These are phyloP conservation scores for Oreochromis aureus DNA, from an alignment of 2,113 vertebrate species.

Conservation along the genomic window DNA sequence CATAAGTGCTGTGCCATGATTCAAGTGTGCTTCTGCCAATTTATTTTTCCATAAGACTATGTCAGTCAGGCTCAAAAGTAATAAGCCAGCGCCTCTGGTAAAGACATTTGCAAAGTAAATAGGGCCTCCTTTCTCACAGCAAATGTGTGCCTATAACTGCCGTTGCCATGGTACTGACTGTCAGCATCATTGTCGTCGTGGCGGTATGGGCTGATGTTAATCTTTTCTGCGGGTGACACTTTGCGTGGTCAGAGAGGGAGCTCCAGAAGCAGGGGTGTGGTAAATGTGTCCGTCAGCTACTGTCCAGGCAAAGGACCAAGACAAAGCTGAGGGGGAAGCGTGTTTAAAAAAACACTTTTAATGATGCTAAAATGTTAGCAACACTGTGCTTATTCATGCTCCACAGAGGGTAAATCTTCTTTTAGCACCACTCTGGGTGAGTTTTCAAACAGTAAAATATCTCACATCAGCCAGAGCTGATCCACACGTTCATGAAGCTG, in stretches of 20 bases:
- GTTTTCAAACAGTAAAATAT: neutral
- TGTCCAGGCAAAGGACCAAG: neutral
- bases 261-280: neutral
- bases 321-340: neutral
- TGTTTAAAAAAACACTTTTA: neutral
- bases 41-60: constrained; percentile 32
- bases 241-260: neutral
- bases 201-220: constrained; percentile 25
- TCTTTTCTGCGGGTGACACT: constrained; percentile 22
- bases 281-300: neutral
- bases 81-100: constrained; percentile 17
- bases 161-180: constrained; percentile 17
- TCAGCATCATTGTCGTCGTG: constrained; percentile 38
- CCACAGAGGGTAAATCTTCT: neutral
- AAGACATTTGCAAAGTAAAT: constrained; percentile 59
- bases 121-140: constrained; percentile 22
- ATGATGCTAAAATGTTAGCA: neutral
- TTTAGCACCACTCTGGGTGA: neutral
- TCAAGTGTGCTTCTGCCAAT: constrained; percentile 27
- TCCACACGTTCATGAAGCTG: neutral
- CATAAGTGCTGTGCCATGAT: constrained; percentile 25
- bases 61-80: constrained; percentile 40
- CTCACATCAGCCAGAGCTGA: neutral
- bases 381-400: neutral
- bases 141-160: constrained; percentile 1